phyloP scores from a whole-genome alignment of 2,888 invertebrate species.

The Drosophila infuscata region DNA sequence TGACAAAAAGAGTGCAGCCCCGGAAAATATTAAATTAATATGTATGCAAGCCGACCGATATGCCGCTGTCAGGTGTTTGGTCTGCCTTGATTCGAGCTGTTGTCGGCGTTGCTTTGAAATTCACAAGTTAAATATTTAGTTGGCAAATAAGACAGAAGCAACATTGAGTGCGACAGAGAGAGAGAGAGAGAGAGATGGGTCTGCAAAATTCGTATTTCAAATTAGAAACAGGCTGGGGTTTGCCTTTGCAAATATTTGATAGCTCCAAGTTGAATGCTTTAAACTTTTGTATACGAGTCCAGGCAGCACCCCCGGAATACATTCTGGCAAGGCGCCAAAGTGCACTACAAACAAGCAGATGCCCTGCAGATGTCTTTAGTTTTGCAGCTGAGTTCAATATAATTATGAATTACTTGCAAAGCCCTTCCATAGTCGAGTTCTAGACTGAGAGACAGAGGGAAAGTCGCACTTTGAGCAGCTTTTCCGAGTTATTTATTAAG shows the following conservation, averaged over 20 bases:
- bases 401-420: constrained; percentile 42
- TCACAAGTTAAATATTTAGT: constrained; percentile 69
- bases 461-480: constrained; percentile 14
- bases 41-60: constrained; percentile 49
- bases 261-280: constrained; percentile 38
- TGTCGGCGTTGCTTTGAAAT: constrained; percentile 64
- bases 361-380: constrained; percentile 49
- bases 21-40: constrained; percentile 61
- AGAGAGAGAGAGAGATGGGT: no score
- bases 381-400: constrained; percentile 38
- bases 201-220: constrained; percentile 27
- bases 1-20: constrained; percentile 16
- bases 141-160: constrained; percentile 48
- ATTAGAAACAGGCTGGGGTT: constrained; percentile 32
- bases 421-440: neutral
- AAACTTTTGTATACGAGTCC: constrained; percentile 20
- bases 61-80: constrained; percentile 40
- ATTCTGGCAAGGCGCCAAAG: constrained; percentile 35
- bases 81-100: constrained; percentile 47
- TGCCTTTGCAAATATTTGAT: constrained; percentile 45
- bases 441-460: neutral
- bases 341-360: constrained; percentile 40
- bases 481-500: constrained; percentile 30
- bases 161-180: neutral
- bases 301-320: neutral